A percentile compares a stretch with the other conserved stretches of the same genome.
phyloP scores from a whole-genome alignment of 2,888 invertebrate species.

The Sthenelais limicola region DNA sequence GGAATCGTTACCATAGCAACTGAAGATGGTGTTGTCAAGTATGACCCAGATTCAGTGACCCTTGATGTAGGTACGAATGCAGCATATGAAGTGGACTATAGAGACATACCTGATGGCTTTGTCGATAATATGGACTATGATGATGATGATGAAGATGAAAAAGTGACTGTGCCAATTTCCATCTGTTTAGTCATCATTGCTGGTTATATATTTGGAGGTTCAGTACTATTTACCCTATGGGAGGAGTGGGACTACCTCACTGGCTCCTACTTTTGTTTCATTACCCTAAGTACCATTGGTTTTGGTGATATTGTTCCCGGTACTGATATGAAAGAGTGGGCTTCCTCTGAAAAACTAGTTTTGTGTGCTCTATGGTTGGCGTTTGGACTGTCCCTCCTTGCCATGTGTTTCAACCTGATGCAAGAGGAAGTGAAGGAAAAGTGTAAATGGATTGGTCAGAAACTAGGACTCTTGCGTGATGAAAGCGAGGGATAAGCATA shows the following conservation, averaged over 20 bases:
- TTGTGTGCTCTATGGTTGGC: slow-evolving; percentile 70
- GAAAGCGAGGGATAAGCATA: slow-evolving; percentile 44
- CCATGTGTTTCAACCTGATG: slow-evolving; percentile 74
- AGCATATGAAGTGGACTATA: slow-evolving; percentile 28
- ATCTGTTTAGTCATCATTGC: slow-evolving; percentile 92
- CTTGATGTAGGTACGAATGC: slow-evolving; percentile 32
- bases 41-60: slow-evolving; percentile 34
- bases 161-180: slow-evolving; percentile 84
- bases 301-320: slow-evolving; percentile 73
- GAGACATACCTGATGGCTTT: slow-evolving; percentile 12
- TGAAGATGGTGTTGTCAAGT: slow-evolving; percentile 37
- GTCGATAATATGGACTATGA: slow-evolving; percentile 42
- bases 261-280: slow-evolving; percentile 77
- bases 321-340: slow-evolving; percentile 63
- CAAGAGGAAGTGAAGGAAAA: slow-evolving; percentile 71
- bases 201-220: slow-evolving; percentile 90
- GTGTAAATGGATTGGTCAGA: slow-evolving; percentile 65
- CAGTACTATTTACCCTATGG: slow-evolving; percentile 91
- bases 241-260: slow-evolving; percentile 94
- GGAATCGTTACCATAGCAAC: slow-evolving; percentile 17
- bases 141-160: slow-evolving; percentile 40
- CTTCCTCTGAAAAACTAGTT: slow-evolving; percentile 64
- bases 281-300: slow-evolving; percentile 73
- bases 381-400: slow-evolving; percentile 72
- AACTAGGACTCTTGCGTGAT: slow-evolving; percentile 64